Base-by-base conservation (phyloP, 2,113 vertebrate genomes). In the Peromyscus maniculatus region DNA sequence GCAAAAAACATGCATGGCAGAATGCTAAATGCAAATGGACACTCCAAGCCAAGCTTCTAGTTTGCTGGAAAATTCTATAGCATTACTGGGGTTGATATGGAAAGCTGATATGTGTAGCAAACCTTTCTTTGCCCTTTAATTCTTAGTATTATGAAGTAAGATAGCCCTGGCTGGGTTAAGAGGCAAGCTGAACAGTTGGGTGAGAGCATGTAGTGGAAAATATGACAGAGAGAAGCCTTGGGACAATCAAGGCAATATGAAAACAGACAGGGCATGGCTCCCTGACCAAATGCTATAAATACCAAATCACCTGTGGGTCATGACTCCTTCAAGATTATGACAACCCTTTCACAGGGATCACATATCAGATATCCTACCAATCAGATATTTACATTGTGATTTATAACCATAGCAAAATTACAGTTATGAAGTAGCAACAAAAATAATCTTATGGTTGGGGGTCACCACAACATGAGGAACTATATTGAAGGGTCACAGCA, bases 11-110 rank as follows among this genome's bases (percentile, higher is more conserved):
- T 52, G 1, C 39, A 59, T 19, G 24, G 16, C 22, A 87, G 31
- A 91, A 90, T 72, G 57, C 89, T 94, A 89, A 82, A 11, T 59
- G 26, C 12, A 57, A 59, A 55, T 91, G n/a, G 94, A 52, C 24
- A 24, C 4, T 49, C 26, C 13, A 84, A 10, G 8, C 36, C 22
- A 69, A 57, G 43, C 16, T 89, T 36, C 24, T 49, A n/a, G 57
- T 74, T 71, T 94, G 17, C 52, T 55, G 57, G 39, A 91, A 93
- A 64, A 36, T 13, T 24, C 7, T 13, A 21, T 69, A 52, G 22
- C 28, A 91, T 66, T 75, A 5, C 13, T 52, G 7, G 16, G 31
- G 52, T 87, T 0, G 1, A 49, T 74, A 39, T 28, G 28, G 62
- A 93, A 87, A 66, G 5, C 39, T 89, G 22, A 67, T 55, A 15